Percentiles rank a stretch among this genome's conserved stretches.
These are phyloP conservation scores for Salarias fasciatus DNA, from an alignment of 2,797 vertebrate genomes.

Conservation along the genomic window DNA sequence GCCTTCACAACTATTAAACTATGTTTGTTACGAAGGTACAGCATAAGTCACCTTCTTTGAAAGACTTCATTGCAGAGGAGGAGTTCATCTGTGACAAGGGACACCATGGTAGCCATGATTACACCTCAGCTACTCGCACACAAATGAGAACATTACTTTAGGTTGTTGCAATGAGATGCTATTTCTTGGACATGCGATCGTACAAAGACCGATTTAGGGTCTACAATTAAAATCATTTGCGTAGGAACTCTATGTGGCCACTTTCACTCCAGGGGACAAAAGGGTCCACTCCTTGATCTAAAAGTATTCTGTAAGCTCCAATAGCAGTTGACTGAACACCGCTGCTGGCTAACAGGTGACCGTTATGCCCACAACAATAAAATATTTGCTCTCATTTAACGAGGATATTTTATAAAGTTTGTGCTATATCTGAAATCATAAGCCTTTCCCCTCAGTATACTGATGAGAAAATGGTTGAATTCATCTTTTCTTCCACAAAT, in stretches of 20 bases:
- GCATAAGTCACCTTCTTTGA: slow-evolving; percentile 21
- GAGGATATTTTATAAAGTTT: slow-evolving; percentile 39
- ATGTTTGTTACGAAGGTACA: slow-evolving; percentile 33
- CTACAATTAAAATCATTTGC: slow-evolving; percentile 68
- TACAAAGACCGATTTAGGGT: slow-evolving; percentile 44
- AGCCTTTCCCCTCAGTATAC: slow-evolving; percentile 33
- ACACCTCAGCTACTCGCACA: slow-evolving; percentile 33
- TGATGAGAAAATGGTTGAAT: slow-evolving; percentile 56
- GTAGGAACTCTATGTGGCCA: slow-evolving; percentile 51
- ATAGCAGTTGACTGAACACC: slow-evolving; percentile 46
- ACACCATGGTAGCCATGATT: slow-evolving; percentile 43
- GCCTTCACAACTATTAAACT: slow-evolving; percentile 21
- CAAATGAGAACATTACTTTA: slow-evolving; percentile 29
- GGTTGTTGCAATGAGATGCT: slow-evolving; percentile 32
- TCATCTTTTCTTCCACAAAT: slow-evolving; percentile 64
- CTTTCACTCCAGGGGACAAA: slow-evolving; percentile 45
- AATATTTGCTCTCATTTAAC: slow-evolving; percentile 51
- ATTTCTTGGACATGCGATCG: slow-evolving; percentile 58
- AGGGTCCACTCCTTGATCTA: slow-evolving; percentile 13
- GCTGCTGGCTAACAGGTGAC: slow-evolving; percentile 27
- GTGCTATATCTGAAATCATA: slow-evolving; percentile 43
- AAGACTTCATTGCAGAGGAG: slow-evolving; percentile 36
- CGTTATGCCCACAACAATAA: slow-evolving; percentile 48
- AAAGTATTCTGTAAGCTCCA: slow-evolving; percentile 9
- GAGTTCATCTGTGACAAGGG: slow-evolving; percentile 51